phyloP scores from a whole-genome alignment of 35 echinoderm and acorn worm species.

The Holothuria glaberrima region DNA sequence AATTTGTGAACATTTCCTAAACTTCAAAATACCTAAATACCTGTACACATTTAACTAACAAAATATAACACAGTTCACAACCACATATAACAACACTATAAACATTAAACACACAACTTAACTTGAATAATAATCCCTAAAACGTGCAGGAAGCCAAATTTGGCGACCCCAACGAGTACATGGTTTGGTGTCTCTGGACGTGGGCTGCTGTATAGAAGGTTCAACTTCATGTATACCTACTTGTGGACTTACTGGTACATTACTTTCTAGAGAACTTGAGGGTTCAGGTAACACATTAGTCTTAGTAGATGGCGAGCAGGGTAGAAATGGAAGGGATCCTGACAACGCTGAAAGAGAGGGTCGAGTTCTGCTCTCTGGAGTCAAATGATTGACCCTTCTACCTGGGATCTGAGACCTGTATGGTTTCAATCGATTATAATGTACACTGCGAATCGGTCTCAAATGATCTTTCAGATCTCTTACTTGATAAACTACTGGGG shows the following conservation, averaged over 20 bases:
- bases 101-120: background rate
- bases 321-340: background rate
- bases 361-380: background rate
- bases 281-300: too few species aligned
- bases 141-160: background rate
- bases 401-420: background rate
- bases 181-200: conserved; percentile 2
- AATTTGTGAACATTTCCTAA: too few species aligned
- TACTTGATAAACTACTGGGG: conserved; percentile 5
- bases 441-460: background rate
- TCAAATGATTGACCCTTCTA: background rate
- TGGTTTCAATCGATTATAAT: conserved; percentile 23
- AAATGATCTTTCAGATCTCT: background rate
- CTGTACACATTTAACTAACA: too few species aligned
- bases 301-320: background rate
- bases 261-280: too few species aligned
- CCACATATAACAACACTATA: too few species aligned
- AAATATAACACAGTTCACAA: too few species aligned
- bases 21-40: too few species aligned
- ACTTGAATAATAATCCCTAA: background rate
- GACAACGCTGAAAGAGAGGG: background rate
- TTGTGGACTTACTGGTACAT: too few species aligned
- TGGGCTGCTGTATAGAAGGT: too few species aligned
- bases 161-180: conserved; percentile 7
- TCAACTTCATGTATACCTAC: too few species aligned